Percentiles rank a stretch among this genome's conserved stretches.
These are phyloP conservation scores for Sussaba pulchella DNA, from an alignment of 2,888 invertebrate species.

Conservation along the genomic window DNA sequence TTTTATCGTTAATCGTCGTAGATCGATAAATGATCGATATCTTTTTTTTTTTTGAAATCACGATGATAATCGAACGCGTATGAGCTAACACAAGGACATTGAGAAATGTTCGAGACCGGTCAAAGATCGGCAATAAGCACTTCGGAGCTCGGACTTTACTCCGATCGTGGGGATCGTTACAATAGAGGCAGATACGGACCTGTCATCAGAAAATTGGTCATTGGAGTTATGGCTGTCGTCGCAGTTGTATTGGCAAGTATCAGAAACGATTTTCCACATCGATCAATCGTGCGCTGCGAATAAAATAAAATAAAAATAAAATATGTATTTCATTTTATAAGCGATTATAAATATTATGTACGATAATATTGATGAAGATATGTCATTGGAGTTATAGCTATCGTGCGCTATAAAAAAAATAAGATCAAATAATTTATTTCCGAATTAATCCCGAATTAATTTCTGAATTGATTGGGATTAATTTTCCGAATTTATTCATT, in stretches of 20 bases:
- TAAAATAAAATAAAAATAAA: background rate
- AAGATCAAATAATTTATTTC: too few relatives aligned
- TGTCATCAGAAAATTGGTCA: constrained; percentile 78
- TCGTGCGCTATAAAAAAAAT: too few relatives aligned
- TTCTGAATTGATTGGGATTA: too few relatives aligned
- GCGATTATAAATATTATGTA: too few relatives aligned
- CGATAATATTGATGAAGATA: too few relatives aligned
- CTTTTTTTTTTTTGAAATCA: background rate
- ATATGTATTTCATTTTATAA: too few relatives aligned
- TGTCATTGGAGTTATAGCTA: too few relatives aligned
- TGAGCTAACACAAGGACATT: constrained; percentile 29
- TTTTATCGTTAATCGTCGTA: constrained; percentile 11
- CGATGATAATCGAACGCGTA: constrained; percentile 26
- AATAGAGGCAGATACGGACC: constrained; percentile 77
- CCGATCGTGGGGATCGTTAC: constrained; percentile 80
- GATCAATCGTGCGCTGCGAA: too few relatives aligned
- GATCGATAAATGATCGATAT: background rate
- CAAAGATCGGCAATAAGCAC: constrained; percentile 82
- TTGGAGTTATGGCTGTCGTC: constrained; percentile 82
- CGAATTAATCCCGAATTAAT: too few relatives aligned
- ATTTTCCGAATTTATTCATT: too few relatives aligned
- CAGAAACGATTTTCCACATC: background rate
- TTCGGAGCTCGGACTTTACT: constrained; percentile 82
- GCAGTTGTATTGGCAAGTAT: constrained; percentile 81
- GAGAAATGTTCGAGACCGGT: constrained; percentile 78